phyloP scores from a whole-genome alignment of 2,888 invertebrate genomes.

The Synanthedon myopaeformis region DNA sequence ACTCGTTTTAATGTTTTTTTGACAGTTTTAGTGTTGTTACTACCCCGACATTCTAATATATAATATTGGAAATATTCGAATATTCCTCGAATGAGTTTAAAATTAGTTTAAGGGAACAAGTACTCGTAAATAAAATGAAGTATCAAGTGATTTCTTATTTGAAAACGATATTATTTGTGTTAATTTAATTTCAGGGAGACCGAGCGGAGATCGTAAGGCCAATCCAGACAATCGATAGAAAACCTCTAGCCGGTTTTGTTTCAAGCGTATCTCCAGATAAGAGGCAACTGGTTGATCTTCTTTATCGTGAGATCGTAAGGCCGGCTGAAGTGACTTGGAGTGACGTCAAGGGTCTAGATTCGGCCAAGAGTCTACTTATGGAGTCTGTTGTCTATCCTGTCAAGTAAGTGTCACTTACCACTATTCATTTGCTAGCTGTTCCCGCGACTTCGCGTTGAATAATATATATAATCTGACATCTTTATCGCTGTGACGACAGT shows the following conservation, averaged over 20 bases:
- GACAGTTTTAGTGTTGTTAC: too few species aligned
- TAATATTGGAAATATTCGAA: too few species aligned
- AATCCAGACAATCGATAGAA: slow-evolving; percentile 29
- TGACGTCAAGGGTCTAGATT: slow-evolving; percentile 78
- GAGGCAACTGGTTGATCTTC: slow-evolving; percentile 73
- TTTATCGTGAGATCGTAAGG: slow-evolving; percentile 73
- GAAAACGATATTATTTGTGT: too few species aligned
- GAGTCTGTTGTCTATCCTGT: slow-evolving; percentile 89
- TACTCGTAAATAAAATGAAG: too few species aligned
- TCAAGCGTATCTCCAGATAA: slow-evolving; percentile 62
- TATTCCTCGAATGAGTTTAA: too few species aligned
- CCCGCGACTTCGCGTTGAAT: too few species aligned
- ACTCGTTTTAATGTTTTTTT: too few species aligned
- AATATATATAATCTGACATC: too few species aligned
- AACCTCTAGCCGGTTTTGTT: slow-evolving; percentile 37
- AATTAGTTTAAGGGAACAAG: too few species aligned
- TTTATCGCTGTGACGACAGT: too few species aligned
- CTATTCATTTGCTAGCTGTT: neutral
- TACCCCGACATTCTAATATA: too few species aligned
- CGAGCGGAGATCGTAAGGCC: neutral
- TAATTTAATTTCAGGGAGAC: neutral
- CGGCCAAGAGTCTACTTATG: slow-evolving; percentile 81
- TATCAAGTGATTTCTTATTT: too few species aligned
- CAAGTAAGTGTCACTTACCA: slow-evolving; percentile 21
- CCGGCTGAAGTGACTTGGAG: slow-evolving; percentile 80